phyloP scores from a whole-genome alignment of 1,140 invertebrate genomes.

The Dreissena rostriformis region DNA sequence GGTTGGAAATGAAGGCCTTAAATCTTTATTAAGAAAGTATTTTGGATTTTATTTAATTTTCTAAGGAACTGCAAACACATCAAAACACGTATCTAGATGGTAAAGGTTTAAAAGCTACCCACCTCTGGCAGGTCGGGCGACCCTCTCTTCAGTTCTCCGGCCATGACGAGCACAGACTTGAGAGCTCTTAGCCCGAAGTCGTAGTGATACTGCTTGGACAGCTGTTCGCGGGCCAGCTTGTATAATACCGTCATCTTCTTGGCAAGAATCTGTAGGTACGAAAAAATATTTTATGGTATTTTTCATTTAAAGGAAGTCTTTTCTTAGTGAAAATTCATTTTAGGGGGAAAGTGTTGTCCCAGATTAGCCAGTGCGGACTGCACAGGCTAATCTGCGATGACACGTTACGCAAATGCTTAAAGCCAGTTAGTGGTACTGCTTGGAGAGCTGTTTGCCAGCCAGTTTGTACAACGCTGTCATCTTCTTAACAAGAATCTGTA shows the following conservation, averaged over 20 bases:
- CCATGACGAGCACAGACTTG: slow-evolving; percentile 94
- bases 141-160: slow-evolving; percentile 90
- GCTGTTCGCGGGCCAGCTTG: slow-evolving; percentile 90
- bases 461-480: slow-evolving; percentile 95
- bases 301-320: neutral
- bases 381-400: too few species aligned
- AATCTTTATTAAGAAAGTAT: too few species aligned
- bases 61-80: too few species aligned
- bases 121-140: slow-evolving; percentile 89
- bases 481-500: slow-evolving; percentile 91
- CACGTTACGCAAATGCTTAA: too few species aligned
- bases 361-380: too few species aligned
- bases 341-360: too few species aligned
- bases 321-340: too few species aligned
- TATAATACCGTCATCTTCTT: slow-evolving; percentile 97
- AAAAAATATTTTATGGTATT: neutral
- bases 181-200: slow-evolving; percentile 95
- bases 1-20: too few species aligned
- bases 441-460: slow-evolving; percentile 92
- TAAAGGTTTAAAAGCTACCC: neutral
- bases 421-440: slow-evolving; percentile 87
- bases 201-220: slow-evolving; percentile 96
- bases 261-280: slow-evolving; percentile 86
- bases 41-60: too few species aligned
- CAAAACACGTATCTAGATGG: too few species aligned